Conservation (phyloP, 2,888 invertebrate species). For the Phymatocera aterrima region DNA sequence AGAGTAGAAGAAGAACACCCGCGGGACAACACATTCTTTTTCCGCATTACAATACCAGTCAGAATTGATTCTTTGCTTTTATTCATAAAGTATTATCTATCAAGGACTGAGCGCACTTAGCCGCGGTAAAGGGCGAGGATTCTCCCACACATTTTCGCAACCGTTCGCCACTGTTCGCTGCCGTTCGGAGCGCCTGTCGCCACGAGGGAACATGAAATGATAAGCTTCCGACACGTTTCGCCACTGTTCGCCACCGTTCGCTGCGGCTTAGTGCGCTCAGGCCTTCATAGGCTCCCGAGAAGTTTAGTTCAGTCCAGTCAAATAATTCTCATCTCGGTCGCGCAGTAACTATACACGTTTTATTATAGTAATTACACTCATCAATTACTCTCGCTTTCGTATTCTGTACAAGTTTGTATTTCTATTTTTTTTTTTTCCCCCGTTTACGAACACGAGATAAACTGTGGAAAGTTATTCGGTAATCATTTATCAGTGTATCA, state of each 20-base stretch:
- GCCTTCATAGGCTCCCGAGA: constrained; percentile 21
- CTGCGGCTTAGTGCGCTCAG: no score
- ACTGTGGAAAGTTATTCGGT: not conserved
- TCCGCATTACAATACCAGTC: constrained; percentile 21
- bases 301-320: constrained; percentile 29
- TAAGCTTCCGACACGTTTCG: no score
- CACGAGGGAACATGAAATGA: no score
- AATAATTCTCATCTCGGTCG: constrained; percentile 22
- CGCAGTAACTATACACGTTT: constrained; percentile 18
- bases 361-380: not conserved
- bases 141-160: no score
- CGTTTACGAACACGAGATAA: not conserved
- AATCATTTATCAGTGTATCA: not conserved
- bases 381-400: not conserved
- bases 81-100: constrained; percentile 25
- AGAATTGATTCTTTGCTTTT: constrained; percentile 30
- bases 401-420: constrained; percentile 17
- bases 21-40: not conserved
- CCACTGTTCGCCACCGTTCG: no score
- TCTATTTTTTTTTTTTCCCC: not conserved
- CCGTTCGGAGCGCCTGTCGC: no score
- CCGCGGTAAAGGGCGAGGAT: no score
- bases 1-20: not conserved
- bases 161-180: no score
- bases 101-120: no score